phyloP scores from a whole-genome alignment of 2,113 vertebrate genomes.

The Gadus macrocephalus region DNA sequence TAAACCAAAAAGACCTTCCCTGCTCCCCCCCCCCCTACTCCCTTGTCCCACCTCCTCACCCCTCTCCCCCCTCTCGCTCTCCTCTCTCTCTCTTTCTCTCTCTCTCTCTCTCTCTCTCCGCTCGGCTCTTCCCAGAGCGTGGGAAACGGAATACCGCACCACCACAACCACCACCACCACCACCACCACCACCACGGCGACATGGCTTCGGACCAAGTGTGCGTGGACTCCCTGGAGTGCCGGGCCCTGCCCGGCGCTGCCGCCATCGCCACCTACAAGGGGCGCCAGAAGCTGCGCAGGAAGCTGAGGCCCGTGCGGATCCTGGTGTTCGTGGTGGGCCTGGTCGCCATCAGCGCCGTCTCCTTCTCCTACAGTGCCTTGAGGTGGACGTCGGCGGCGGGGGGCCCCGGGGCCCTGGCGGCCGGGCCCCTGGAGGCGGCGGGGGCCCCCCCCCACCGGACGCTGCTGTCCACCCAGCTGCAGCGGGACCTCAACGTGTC shows the following conservation, averaged over 20 bases:
- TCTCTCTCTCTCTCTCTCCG: slow-evolving; percentile 24
- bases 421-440: slow-evolving; percentile 24
- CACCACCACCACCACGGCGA: not conserved
- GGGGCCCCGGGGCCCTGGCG: slow-evolving; percentile 44
- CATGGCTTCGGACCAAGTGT: slow-evolving; percentile 59
- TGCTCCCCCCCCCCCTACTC: slow-evolving; percentile 9
- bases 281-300: slow-evolving; percentile 73
- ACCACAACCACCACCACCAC: not conserved
- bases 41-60: not conserved
- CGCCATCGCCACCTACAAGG: slow-evolving; percentile 46
- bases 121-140: slow-evolving; percentile 20
- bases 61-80: slow-evolving; percentile 19
- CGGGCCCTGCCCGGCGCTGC: slow-evolving; percentile 36
- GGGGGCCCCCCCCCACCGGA: slow-evolving; percentile 75
- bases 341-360: slow-evolving; percentile 84
- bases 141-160: slow-evolving; percentile 36
- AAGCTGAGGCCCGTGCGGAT: slow-evolving; percentile 85
- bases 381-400: slow-evolving; percentile 71
- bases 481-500: slow-evolving; percentile 68
- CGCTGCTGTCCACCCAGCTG: slow-evolving; percentile 83
- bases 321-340: slow-evolving; percentile 80
- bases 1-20: slow-evolving; percentile 33
- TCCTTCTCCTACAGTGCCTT: slow-evolving; percentile 87
- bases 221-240: slow-evolving; percentile 37
- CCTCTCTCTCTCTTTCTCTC: slow-evolving; percentile 22